Evolutionary conservation across 2,888 invertebrate genomes (phyloP).

Genomic region (Bombylius major): DNA sequence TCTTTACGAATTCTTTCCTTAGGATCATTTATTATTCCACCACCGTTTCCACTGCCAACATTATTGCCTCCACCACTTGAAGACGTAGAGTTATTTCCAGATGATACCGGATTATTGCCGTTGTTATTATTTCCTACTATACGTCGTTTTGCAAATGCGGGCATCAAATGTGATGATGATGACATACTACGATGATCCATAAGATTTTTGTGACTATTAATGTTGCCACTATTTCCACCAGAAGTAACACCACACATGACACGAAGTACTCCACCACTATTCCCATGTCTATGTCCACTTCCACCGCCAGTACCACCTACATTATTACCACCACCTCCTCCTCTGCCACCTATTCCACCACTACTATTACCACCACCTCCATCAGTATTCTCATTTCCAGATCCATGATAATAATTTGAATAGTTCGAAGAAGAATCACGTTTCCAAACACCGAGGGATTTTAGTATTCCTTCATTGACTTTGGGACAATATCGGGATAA

Average conservation of each 20-base stretch:
- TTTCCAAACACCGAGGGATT: slow-evolving; percentile 36
- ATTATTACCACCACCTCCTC: background rate
- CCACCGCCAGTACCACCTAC: background rate
- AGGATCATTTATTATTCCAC: slow-evolving; percentile 49
- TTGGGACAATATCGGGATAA: slow-evolving; percentile 61
- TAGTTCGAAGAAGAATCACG: slow-evolving; percentile 41
- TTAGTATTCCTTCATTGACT: slow-evolving; percentile 39
- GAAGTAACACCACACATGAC: background rate
- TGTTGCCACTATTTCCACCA: slow-evolving; percentile 1
- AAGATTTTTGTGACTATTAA: slow-evolving; percentile 18
- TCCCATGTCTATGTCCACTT: background rate
- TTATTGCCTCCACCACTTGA: slow-evolving; percentile 1
- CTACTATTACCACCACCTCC: slow-evolving; percentile 1
- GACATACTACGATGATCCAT: slow-evolving; percentile 34
- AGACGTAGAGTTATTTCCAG: background rate
- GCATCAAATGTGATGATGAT: slow-evolving; percentile 32
- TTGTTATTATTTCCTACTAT: slow-evolving; percentile 12
- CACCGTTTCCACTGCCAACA: slow-evolving; percentile 20
- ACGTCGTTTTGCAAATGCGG: slow-evolving; percentile 32
- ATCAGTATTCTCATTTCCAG: background rate
- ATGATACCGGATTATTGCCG: background rate
- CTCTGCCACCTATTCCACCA: background rate
- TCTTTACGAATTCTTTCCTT: slow-evolving; percentile 69
- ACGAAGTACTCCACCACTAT: background rate
- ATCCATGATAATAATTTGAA: slow-evolving; percentile 35